Evolutionary conservation across 2,113 vertebrate genomes (phyloP).

Genomic region (Microtus ochrogaster): DNA sequence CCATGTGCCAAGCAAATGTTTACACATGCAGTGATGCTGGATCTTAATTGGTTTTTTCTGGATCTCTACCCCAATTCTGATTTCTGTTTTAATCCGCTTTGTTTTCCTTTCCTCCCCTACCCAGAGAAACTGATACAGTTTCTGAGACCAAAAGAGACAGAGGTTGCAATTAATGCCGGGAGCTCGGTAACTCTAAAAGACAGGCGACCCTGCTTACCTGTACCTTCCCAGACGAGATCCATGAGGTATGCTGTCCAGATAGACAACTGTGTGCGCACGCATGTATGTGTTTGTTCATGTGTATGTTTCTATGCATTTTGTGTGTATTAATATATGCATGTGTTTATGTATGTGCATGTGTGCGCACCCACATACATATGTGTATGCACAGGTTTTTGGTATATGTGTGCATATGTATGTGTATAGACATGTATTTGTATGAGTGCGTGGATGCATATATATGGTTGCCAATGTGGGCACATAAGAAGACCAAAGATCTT

Average conservation of each 20-base stretch:
- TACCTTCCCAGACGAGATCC: fast-evolving
- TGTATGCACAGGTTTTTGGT: too few species aligned
- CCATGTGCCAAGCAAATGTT: not conserved
- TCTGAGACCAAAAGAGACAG: not conserved
- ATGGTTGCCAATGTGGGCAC: not conserved
- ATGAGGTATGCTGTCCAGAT: not conserved
- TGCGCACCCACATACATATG: too few species aligned
- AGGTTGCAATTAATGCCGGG: not conserved
- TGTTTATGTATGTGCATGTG: not conserved
- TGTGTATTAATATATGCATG: not conserved
- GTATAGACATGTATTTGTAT: not conserved
- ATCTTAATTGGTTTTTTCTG: not conserved
- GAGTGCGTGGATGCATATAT: too few species aligned
- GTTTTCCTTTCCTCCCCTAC: not conserved
- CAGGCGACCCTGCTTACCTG: fast-evolving
- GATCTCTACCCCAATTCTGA: not conserved
- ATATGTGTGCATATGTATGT: not conserved
- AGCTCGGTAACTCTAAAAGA: not conserved
- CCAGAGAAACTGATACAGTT: not conserved
- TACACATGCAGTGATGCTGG: not conserved
- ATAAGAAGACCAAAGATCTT: not conserved
- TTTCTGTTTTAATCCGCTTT: not conserved
- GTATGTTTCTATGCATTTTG: not conserved
- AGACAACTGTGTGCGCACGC: not conserved
- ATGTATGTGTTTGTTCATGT: not conserved